A percentile compares a stretch with the other conserved stretches of the same genome.
Evolutionary conservation across 2,797 vertebrate genomes (phyloP).

Genomic region (Sylvia borin): DNA sequence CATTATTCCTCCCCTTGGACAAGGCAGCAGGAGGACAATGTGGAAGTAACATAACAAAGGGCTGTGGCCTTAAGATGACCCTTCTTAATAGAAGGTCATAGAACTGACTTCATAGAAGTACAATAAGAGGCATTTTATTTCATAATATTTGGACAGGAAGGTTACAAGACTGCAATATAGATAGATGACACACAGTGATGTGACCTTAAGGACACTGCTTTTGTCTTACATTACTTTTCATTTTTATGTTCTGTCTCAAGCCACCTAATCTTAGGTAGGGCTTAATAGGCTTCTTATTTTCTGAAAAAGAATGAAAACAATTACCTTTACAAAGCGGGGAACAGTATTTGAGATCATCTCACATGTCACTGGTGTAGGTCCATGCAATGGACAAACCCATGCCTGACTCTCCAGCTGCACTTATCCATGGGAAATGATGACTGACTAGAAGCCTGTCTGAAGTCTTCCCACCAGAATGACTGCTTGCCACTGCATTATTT

Average conservation of each 20-base stretch:
- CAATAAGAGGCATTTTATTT: slow-evolving; percentile 46
- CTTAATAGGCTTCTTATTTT: not conserved
- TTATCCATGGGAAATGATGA: not conserved
- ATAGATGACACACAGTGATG: not conserved
- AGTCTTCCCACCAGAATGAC: not conserved
- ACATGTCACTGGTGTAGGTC: rapidly evolving
- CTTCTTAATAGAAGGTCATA: slow-evolving; percentile 32
- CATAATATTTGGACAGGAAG: slow-evolving; percentile 49
- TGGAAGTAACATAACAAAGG: not conserved
- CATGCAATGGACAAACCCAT: not conserved
- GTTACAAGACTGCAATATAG: slow-evolving; percentile 6
- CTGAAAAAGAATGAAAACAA: not conserved
- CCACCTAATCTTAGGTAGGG: not conserved
- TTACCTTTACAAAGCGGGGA: not conserved
- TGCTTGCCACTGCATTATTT: not conserved
- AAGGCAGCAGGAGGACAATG: not conserved
- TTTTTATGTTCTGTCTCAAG: not conserved
- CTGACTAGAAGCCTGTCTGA: not conserved
- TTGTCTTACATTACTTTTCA: slow-evolving; percentile 29
- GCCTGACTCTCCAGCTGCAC: not conserved
- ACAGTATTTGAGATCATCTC: not conserved
- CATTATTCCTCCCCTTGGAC: slow-evolving; percentile 23
- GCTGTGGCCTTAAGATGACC: not conserved
- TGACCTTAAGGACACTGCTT: slow-evolving; percentile 27
- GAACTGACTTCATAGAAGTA: not conserved